Evolutionary conservation across 2,113 vertebrate genomes (phyloP).

Genomic region (Gavia stellata): DNA sequence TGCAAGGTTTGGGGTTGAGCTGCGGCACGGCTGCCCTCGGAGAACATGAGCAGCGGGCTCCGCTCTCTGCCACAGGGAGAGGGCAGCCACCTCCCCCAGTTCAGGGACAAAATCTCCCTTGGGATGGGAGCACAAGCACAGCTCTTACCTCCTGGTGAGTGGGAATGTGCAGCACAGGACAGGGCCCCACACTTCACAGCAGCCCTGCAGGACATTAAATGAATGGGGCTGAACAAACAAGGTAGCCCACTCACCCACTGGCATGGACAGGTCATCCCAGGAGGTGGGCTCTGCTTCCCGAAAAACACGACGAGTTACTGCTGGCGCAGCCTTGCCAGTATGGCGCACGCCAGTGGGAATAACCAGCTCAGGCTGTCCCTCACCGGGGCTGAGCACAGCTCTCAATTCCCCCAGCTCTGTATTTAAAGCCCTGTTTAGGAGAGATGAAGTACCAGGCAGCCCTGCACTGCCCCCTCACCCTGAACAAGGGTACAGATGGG

Average conservation of each 20-base stretch:
- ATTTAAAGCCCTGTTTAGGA: background rate
- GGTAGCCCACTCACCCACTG: accelerated
- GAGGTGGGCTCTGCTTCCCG: background rate
- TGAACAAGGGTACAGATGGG: background rate
- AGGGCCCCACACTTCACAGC: background rate
- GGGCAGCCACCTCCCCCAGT: background rate
- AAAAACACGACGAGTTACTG: background rate
- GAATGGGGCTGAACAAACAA: background rate
- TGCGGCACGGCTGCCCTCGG: accelerated
- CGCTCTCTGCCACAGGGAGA: background rate
- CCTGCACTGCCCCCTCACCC: background rate
- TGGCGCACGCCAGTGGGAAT: background rate
- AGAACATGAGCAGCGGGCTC: background rate
- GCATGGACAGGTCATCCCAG: background rate
- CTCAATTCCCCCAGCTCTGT: too few species aligned
- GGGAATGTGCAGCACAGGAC: background rate
- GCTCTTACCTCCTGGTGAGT: background rate
- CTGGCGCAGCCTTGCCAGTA: background rate
- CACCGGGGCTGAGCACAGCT: background rate
- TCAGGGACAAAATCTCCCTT: background rate
- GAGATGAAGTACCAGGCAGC: background rate
- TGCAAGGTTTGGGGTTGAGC: background rate
- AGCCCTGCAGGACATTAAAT: background rate
- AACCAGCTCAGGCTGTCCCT: background rate
- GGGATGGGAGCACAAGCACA: background rate